Percentiles rank a stretch among this genome's conserved stretches.
phyloP scores from a whole-genome alignment of 2,113 vertebrate genomes.

The Mobula hypostoma region DNA sequence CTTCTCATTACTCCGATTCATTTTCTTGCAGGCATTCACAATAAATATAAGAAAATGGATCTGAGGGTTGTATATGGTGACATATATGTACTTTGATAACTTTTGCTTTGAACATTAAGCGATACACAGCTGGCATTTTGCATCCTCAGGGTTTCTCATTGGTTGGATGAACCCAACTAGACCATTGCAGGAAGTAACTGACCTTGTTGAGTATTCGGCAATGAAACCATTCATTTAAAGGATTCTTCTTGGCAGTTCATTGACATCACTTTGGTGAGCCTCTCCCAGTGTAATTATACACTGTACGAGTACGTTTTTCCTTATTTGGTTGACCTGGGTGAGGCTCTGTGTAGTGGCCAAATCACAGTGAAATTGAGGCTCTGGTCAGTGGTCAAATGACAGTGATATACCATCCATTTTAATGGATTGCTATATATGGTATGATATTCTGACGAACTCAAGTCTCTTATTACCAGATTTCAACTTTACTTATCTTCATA shows the following conservation, averaged over 20 bases:
- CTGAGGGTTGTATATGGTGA: too few relatives aligned
- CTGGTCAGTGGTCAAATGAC: not conserved
- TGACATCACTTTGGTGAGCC: not conserved
- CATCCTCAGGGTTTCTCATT: too few relatives aligned
- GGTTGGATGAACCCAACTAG: not conserved
- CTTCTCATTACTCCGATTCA: too few relatives aligned
- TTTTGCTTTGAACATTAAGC: too few relatives aligned
- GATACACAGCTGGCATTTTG: not conserved
- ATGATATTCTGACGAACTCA: not conserved
- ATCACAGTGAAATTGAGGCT: not conserved
- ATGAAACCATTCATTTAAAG: constrained; percentile 8
- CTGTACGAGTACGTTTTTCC: not conserved
- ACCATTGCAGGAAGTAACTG: not conserved
- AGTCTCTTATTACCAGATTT: not conserved
- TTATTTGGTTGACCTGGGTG: not conserved
- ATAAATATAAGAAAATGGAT: too few relatives aligned
- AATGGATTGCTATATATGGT: not conserved
- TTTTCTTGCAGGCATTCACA: too few relatives aligned
- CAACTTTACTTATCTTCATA: not conserved
- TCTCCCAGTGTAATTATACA: not conserved
- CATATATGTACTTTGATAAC: too few relatives aligned
- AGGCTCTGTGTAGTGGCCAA: not conserved
- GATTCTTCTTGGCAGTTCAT: not conserved
- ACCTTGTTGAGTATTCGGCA: not conserved
- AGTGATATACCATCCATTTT: not conserved